A percentile compares a stretch with the other conserved stretches of the same genome.
Conservation (phyloP, 2,113 vertebrate species). For the Capreolus pygargus region DNA sequence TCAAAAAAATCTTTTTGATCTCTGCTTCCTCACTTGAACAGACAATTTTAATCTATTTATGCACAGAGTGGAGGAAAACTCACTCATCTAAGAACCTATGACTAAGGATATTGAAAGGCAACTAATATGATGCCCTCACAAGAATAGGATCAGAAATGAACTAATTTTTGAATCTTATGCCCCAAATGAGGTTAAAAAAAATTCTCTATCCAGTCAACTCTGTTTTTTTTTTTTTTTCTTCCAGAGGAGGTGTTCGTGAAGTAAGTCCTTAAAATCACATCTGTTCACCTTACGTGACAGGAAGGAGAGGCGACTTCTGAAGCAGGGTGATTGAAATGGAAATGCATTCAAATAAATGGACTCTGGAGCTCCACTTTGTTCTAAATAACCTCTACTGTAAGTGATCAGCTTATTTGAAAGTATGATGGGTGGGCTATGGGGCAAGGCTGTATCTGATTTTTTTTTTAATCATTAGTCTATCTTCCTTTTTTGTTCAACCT, state of each 20-base stretch:
- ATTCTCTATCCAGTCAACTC: conserved; percentile 15
- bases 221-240: background rate
- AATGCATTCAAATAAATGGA: conserved; percentile 86
- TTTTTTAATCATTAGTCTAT: conserved; percentile 74
- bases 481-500: conserved; percentile 81
- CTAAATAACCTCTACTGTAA: conserved; percentile 82
- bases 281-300: conserved; percentile 76
- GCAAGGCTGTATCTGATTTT: conserved; percentile 79
- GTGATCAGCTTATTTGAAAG: conserved; percentile 83
- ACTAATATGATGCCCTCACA: conserved; percentile 1
- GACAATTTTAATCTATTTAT: conserved; percentile 41
- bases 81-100: background rate
- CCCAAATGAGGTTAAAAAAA: background rate
- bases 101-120: conserved; percentile 30
- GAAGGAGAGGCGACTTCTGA: conserved; percentile 75
- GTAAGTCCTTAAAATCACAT: conserved; percentile 77
- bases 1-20: conserved; percentile 62
- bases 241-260: conserved; percentile 62
- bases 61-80: conserved; percentile 13
- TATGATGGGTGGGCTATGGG: conserved; percentile 81
- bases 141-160: conserved; percentile 4
- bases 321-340: conserved; percentile 84
- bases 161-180: conserved; percentile 41
- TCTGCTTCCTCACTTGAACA: conserved; percentile 1
- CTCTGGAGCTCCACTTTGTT: conserved; percentile 79